phyloP scores from a whole-genome alignment of 2,113 vertebrate species.

The Paracanthobrama guichenoti region DNA sequence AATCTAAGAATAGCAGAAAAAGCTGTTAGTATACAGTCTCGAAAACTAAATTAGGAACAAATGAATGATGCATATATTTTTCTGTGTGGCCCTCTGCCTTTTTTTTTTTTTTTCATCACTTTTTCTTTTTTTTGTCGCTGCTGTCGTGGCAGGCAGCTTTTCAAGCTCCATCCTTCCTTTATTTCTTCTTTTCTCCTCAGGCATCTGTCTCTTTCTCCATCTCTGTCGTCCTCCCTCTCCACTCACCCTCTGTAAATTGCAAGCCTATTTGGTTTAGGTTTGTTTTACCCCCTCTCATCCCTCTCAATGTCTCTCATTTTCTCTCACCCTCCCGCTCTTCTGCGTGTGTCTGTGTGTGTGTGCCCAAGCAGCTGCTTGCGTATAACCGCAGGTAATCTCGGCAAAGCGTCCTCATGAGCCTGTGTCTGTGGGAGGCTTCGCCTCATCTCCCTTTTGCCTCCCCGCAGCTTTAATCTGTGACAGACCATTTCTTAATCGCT shows the following conservation, averaged over 20 bases:
- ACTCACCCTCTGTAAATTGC: slow-evolving; percentile 69
- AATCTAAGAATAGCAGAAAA: neutral
- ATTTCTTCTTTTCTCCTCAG: slow-evolving; percentile 58
- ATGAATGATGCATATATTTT: slow-evolving; percentile 75
- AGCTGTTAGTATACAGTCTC: neutral
- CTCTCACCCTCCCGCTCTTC: slow-evolving; percentile 53
- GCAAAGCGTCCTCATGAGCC: slow-evolving; percentile 76
- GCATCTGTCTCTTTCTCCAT: slow-evolving; percentile 49
- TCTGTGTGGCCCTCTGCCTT: slow-evolving; percentile 68
- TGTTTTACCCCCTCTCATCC: slow-evolving; percentile 74
- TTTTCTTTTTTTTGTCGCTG: slow-evolving; percentile 70
- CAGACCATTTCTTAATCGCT: slow-evolving; percentile 85
- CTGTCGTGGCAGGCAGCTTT: slow-evolving; percentile 69
- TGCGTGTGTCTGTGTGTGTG: slow-evolving; percentile 51
- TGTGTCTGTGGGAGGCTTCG: slow-evolving; percentile 78
- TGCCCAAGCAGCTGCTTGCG: slow-evolving; percentile 50
- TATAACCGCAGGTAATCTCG: slow-evolving; percentile 76
- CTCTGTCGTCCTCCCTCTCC: slow-evolving; percentile 62
- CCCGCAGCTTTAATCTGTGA: slow-evolving; percentile 83
- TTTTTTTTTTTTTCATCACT: slow-evolving; percentile 64
- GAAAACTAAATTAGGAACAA: slow-evolving; percentile 64
- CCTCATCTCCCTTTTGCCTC: slow-evolving; percentile 77
- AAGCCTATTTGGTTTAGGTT: slow-evolving; percentile 78
- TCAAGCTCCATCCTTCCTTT: slow-evolving; percentile 60
- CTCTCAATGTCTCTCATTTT: slow-evolving; percentile 66